phyloP scores from a whole-genome alignment of 2,113 vertebrate genomes.

The Lutjanus erythropterus region DNA sequence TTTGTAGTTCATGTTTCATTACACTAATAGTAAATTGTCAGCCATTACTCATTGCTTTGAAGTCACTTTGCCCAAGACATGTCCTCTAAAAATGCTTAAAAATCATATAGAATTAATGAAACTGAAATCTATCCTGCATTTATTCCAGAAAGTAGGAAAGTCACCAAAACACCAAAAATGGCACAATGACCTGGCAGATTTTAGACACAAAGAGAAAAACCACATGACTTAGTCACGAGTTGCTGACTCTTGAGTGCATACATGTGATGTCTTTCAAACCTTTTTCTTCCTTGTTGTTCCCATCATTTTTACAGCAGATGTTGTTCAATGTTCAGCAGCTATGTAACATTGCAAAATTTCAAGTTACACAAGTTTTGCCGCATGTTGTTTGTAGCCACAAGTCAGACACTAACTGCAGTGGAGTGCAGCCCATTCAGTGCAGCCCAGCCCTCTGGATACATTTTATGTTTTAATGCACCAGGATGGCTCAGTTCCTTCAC shows the following conservation, averaged over 20 bases:
- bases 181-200: not conserved
- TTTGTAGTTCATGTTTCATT: not conserved
- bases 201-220: not conserved
- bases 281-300: not conserved
- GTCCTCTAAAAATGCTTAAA: not conserved
- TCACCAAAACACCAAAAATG: not conserved
- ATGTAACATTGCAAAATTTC: not conserved
- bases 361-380: not conserved
- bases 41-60: not conserved
- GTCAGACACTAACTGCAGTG: not conserved
- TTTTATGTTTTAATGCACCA: constrained; percentile 1
- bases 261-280: not conserved
- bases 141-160: not conserved
- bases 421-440: not conserved
- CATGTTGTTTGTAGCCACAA: not conserved
- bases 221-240: constrained; percentile 39
- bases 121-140: not conserved
- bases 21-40: not conserved
- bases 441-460: not conserved
- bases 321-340: not conserved
- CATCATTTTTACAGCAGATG: not conserved
- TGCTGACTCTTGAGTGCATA: not conserved
- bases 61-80: not conserved
- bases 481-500: constrained; percentile 9
- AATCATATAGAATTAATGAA: not conserved